Base-by-base conservation (phyloP, 2,113 vertebrate species). In the Nycticebus coucang region DNA sequence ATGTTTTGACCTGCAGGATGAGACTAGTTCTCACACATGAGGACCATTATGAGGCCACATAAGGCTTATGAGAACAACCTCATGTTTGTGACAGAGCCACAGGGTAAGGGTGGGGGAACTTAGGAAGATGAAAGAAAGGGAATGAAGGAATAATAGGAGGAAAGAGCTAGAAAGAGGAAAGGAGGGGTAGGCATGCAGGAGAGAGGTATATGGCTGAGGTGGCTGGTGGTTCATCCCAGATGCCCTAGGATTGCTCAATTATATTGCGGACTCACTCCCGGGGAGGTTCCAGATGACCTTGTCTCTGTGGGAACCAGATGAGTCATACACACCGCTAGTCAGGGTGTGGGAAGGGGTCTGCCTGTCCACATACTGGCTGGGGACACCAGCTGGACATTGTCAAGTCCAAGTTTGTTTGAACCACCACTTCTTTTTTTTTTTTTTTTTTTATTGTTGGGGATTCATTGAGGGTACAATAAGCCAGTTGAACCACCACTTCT, bases 301-400 rank as follows among this genome's bases (percentile, higher is more conserved):
- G 13, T 85, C 68, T 79, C 74, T 53, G 74, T n/a, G 33, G 91
- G 82, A 64, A n/a, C 7, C 45, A 28, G 72, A 28, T 83, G 95
- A 96, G 74, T 97, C 95, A 93, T 53, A n/a, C 41, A 28, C 64
- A 53, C 6, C n/a, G 53, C 45, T 86, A 83, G 78, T 78, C 59
- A 93, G 89, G 66, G 37, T 0, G 0, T 68, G 30, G 85, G 93
- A 55, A 72, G 81, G 33, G 30, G 64, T 82, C 68, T 86, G 53
- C 41, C 68, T 92, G 28, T 45, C 60, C 22, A 7, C 62, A 30
- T 89, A 55, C 15, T 5, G 50, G 62, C 72, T 37, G n/a, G 26
- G 59, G 64, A 45, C 0, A 2, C 68, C 79, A 64, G 75, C 87
- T 60, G 88, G 84, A 45, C 33, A 37, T 12, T 60, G 69, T 80